These are phyloP conservation scores for Tetropium fuscum DNA, from an alignment of 2,888 invertebrate species.

Conservation along the genomic window DNA sequence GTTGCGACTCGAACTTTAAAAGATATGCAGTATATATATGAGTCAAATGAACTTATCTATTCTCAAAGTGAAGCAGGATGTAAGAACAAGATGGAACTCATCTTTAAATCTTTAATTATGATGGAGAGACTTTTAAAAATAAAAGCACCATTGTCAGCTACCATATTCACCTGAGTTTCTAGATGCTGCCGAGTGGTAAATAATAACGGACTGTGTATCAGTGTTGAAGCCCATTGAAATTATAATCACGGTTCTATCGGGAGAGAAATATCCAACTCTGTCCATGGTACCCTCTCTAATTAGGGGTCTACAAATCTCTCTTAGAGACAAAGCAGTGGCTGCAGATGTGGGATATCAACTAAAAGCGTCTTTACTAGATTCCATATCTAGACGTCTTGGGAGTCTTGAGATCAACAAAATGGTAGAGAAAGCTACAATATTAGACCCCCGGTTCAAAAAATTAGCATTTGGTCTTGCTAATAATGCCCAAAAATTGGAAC, in stretches of 20 bases:
- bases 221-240: not conserved
- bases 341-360: constrained; percentile 32
- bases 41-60: not conserved
- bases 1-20: not conserved
- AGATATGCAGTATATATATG: too few species aligned
- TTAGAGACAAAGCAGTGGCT: constrained; percentile 12
- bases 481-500: not conserved
- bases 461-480: constrained; percentile 29
- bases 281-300: constrained; percentile 45
- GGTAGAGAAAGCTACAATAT: constrained; percentile 39
- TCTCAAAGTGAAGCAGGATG: not conserved
- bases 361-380: constrained; percentile 27
- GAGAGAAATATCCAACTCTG: constrained; percentile 47
- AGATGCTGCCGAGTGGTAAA: not conserved
- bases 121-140: not conserved
- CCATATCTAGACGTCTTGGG: constrained; percentile 35
- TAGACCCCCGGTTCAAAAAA: constrained; percentile 49
- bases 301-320: constrained; percentile 37
- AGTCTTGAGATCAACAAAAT: constrained; percentile 40
- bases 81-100: not conserved
- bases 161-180: not conserved
- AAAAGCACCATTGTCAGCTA: not conserved
- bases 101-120: not conserved
- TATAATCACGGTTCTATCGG: constrained; percentile 43
- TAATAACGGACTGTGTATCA: not conserved